A percentile compares a stretch with the other conserved stretches of the same genome.
Evolutionary conservation across 2,113 vertebrate genomes (phyloP).

Genomic region (Ammodytes dubius): DNA sequence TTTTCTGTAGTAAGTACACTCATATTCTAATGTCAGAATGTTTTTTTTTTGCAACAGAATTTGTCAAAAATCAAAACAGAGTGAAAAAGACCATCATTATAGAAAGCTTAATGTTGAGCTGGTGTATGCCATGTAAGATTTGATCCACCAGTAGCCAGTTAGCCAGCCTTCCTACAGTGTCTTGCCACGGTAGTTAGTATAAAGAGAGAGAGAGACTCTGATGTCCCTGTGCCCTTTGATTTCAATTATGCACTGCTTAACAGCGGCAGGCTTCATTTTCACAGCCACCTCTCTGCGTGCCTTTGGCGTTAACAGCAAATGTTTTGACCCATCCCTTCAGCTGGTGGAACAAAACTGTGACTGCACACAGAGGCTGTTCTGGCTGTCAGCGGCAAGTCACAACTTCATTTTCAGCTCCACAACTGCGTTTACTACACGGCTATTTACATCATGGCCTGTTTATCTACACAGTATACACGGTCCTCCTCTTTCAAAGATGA

Average conservation of each 20-base stretch:
- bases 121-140: constrained; percentile 14
- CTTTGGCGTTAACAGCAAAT: constrained; percentile 72
- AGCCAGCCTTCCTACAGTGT: constrained; percentile 16
- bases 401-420: constrained; percentile 37
- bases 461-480: constrained; percentile 19
- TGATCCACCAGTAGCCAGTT: constrained; percentile 16
- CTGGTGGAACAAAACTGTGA: constrained; percentile 54
- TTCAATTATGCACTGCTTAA: constrained; percentile 69
- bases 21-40: constrained; percentile 4
- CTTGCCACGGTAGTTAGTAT: constrained; percentile 60
- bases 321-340: constrained; percentile 72
- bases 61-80: constrained; percentile 9
- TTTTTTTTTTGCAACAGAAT: background rate
- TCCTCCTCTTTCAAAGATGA: constrained; percentile 25
- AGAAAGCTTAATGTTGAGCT: constrained; percentile 54
- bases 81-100: constrained; percentile 38
- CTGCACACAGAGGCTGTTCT: constrained; percentile 47
- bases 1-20: constrained; percentile 87
- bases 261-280: constrained; percentile 71
- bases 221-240: constrained; percentile 72
- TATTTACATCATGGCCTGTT: constrained; percentile 48
- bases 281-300: constrained; percentile 62
- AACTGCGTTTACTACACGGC: constrained; percentile 15
- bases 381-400: constrained; percentile 60
- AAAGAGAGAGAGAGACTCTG: constrained; percentile 56